Evolutionary conservation across 2,797 vertebrate species (phyloP).

Genomic region (Pangasius djambal): DNA sequence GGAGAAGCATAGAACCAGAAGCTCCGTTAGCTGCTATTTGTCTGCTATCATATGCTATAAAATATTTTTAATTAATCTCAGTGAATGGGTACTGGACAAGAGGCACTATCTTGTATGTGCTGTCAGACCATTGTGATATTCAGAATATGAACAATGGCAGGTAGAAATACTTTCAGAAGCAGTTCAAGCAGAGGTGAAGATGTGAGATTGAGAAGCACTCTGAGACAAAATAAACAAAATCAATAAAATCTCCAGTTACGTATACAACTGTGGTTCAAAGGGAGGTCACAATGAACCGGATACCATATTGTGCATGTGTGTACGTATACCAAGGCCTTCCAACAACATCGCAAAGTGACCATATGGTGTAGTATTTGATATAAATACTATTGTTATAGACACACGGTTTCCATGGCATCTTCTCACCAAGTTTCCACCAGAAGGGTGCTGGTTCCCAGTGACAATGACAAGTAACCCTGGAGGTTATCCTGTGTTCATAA

Average conservation of each 20-base stretch:
- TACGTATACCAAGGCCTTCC: neutral
- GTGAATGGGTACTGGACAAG: neutral
- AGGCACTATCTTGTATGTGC: neutral
- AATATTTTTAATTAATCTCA: neutral
- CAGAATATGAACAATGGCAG: neutral
- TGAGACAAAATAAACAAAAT: slow-evolving; percentile 52
- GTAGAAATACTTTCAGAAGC: slow-evolving; percentile 21
- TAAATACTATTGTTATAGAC: neutral
- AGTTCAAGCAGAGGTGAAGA: slow-evolving; percentile 43
- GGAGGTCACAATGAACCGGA: neutral
- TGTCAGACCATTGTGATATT: neutral
- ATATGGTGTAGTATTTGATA: neutral
- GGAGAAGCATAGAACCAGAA: slow-evolving; percentile 6
- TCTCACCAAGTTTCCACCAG: neutral
- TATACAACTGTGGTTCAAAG: neutral
- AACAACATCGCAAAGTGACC: neutral
- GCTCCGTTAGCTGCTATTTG: neutral
- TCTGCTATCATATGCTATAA: neutral
- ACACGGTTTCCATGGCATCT: neutral
- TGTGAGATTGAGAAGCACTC: slow-evolving; percentile 31
- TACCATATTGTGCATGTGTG: neutral
- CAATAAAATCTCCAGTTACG: neutral
- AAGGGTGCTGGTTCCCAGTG: neutral
- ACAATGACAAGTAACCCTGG: neutral
- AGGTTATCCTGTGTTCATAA: neutral